Conservation (phyloP, 1,140 invertebrate genomes). For the Euschistus heros region DNA sequence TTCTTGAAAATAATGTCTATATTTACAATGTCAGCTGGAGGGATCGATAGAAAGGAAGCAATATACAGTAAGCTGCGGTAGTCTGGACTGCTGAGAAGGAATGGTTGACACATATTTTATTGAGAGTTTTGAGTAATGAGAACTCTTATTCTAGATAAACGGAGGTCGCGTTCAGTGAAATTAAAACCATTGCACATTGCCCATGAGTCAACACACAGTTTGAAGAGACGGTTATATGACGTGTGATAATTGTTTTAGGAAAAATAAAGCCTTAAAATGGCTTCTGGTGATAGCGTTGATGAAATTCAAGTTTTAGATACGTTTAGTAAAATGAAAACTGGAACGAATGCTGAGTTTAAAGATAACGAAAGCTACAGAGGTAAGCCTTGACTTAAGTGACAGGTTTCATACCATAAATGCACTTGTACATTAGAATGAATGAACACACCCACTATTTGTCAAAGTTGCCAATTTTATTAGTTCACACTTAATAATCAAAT, state of each 20-base stretch:
- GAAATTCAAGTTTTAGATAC: slow-evolving; percentile 49
- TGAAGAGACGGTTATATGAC: slow-evolving; percentile 8
- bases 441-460: slow-evolving; percentile 5
- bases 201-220: neutral
- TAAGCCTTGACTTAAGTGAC: neutral
- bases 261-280: slow-evolving; percentile 43
- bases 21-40: slow-evolving; percentile 23
- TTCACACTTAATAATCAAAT: too few relatives aligned
- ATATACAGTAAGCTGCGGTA: slow-evolving; percentile 22
- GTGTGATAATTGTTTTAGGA: slow-evolving; percentile 2
- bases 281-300: slow-evolving; percentile 54
- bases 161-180: neutral
- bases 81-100: slow-evolving; percentile 9
- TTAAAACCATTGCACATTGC: neutral
- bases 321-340: slow-evolving; percentile 30
- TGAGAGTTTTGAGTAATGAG: slow-evolving; percentile 6
- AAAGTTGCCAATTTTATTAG: too few relatives aligned
- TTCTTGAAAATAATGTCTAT: too few relatives aligned
- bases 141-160: neutral
- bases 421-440: neutral
- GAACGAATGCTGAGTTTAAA: slow-evolving; percentile 23
- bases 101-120: slow-evolving; percentile 22
- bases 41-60: slow-evolving; percentile 31
- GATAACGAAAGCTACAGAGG: slow-evolving; percentile 18
- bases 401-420: neutral